phyloP scores from a whole-genome alignment of 2,888 invertebrate species.

The Eurytoma adleriae region DNA sequence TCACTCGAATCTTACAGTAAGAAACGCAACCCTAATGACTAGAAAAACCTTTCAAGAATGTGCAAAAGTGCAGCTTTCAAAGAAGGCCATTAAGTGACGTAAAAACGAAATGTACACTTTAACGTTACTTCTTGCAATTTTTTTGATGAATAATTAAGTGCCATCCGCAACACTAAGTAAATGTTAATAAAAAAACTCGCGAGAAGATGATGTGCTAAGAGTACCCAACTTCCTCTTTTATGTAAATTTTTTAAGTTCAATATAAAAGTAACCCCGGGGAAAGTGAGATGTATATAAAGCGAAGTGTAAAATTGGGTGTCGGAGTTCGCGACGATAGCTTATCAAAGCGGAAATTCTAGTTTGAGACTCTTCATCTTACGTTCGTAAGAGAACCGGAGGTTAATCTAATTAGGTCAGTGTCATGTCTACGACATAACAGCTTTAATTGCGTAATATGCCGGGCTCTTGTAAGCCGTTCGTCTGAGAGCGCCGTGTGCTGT shows the following conservation, averaged over 20 bases:
- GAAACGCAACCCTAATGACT: constrained; percentile 24
- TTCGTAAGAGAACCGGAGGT: constrained; percentile 28
- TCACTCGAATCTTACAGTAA: not conserved
- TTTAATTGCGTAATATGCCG: constrained; percentile 23
- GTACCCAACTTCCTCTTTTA: no score
- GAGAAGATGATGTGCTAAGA: no score
- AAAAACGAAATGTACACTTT: constrained; percentile 6
- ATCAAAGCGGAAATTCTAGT: constrained; percentile 22
- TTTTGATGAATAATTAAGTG: no score
- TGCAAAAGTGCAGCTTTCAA: constrained; percentile 19
- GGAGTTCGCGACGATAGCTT: constrained; percentile 28
- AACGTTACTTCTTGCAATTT: not conserved
- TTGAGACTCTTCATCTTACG: constrained; percentile 10
- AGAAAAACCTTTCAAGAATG: constrained; percentile 30
- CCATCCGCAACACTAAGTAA: no score
- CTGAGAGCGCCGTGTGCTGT: not conserved
- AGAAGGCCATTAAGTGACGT: not conserved
- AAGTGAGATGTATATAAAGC: no score
- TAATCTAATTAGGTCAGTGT: constrained; percentile 55
- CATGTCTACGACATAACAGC: constrained; percentile 39
- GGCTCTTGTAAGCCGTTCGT: not conserved
- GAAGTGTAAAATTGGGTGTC: constrained; percentile 5
- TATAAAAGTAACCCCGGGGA: no score
- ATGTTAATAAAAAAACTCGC: no score
- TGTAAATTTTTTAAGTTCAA: no score